These are phyloP conservation scores for Caenorhabditis sp. DNA, from an alignment of 2,888 invertebrate species.

Conservation along the genomic window DNA sequence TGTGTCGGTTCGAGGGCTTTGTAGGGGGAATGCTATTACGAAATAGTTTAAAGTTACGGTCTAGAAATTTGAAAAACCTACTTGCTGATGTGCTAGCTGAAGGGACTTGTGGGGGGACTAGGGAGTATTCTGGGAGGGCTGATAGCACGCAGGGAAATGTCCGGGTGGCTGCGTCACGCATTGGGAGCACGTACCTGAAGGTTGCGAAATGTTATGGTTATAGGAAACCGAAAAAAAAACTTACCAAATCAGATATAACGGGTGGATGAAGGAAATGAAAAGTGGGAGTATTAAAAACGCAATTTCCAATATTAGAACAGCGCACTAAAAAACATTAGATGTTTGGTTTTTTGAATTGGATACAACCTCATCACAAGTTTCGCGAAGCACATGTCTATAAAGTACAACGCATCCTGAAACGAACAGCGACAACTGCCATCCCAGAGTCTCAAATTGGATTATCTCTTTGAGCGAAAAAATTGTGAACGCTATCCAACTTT, in stretches of 20 bases:
- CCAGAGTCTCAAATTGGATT: slow-evolving; percentile 65
- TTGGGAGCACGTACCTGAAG: slow-evolving; percentile 71
- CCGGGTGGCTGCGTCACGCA: slow-evolving; percentile 70
- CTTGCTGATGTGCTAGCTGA: slow-evolving; percentile 60
- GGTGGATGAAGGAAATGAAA: slow-evolving; percentile 68
- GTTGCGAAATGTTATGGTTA: no score
- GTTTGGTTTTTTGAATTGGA: no score
- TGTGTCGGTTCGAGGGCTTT: slow-evolving; percentile 55
- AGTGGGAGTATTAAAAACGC: slow-evolving; percentile 67
- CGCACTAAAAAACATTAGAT: slow-evolving; percentile 41
- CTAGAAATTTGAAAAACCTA: slow-evolving; percentile 30
- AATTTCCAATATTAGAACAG: slow-evolving; percentile 59
- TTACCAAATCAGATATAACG: slow-evolving; percentile 69
- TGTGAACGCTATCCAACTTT: slow-evolving; percentile 62
- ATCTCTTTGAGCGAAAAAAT: slow-evolving; percentile 67
- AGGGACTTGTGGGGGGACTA: slow-evolving; percentile 69
- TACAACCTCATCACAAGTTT: slow-evolving; percentile 66
- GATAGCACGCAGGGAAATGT: slow-evolving; percentile 64
- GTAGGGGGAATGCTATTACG: slow-evolving; percentile 56
- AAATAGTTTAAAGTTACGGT: no score
- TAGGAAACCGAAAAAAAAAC: no score
- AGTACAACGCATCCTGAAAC: slow-evolving; percentile 66
- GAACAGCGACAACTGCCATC: slow-evolving; percentile 66
- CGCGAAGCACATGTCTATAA: slow-evolving; percentile 64
- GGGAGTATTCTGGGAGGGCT: slow-evolving; percentile 69